Evolutionary conservation across 2,113 vertebrate species (phyloP), one percentile per base, ranked within the genome.

Genomic region (Felis chaus): DNA sequence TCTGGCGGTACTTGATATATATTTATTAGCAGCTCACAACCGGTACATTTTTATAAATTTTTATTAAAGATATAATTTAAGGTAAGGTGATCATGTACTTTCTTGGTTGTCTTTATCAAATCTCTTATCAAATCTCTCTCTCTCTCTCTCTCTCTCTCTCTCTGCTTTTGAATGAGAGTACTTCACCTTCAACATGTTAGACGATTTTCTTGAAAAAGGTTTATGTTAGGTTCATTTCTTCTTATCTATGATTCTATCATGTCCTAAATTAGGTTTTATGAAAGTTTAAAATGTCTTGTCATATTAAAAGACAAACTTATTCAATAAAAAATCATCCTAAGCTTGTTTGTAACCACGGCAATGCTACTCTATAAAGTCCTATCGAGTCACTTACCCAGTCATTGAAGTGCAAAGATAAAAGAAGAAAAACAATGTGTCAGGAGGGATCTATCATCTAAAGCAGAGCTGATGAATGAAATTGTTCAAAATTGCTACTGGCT

Each of bases 181-280:
- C 6, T n/a, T 25, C 1, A 48, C 2, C 19, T 69, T 69, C 16
- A 71, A 63, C 1, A 53, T 41, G 25, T 9, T 4, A 61, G n/a
- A 13, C 10, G 3, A 18, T 92, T 65, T 79, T 83, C 29, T 39
- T 29, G 33, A 14, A 78, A 89, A 90, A 90, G 71, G 1, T 15
- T 53, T 66, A n/a, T 2, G 3, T 41, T 18, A 41, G 14, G 11
- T 50, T 84, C 19, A 33, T 78, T 95, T 92, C 29, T 82, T 86
- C 27, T 65, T 71, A 4, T 21, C 50, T 79, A 19, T 29, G 39
- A 84, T 79, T 73, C 50, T 50, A 92, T 27, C 25, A 61, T 36
- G 13, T 73, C 53, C 66, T 91, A 91, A 97, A 91, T 86, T 94
- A 81, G 33, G 13, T 63, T 79, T 83, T 80, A 41, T 83, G 36